These are phyloP conservation scores for Poliocrania exsul DNA, from an alignment of 2,797 vertebrate genomes.

Conservation along the genomic window DNA sequence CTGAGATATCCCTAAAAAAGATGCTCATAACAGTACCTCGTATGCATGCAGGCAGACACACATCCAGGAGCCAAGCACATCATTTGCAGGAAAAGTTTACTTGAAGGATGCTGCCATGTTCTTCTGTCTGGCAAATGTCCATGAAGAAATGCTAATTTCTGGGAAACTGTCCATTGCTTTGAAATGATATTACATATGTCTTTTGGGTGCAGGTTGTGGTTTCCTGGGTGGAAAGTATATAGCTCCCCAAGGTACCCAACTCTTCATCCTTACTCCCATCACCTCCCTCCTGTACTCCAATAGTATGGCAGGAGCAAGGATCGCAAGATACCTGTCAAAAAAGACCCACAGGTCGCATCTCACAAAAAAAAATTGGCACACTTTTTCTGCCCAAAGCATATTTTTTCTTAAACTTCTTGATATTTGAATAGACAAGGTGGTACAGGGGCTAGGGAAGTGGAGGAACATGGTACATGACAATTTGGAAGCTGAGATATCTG, in stretches of 20 bases:
- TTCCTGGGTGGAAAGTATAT: neutral
- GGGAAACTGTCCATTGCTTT: neutral
- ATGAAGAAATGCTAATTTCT: neutral
- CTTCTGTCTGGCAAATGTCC: neutral
- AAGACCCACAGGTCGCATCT: accelerated
- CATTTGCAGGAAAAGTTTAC: neutral
- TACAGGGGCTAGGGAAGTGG: neutral
- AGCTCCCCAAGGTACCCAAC: neutral
- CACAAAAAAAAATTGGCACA: neutral
- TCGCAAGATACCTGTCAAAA: accelerated
- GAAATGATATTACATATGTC: neutral
- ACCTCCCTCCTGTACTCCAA: neutral
- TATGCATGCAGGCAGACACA: accelerated
- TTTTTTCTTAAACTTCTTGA: neutral
- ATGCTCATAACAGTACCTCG: neutral
- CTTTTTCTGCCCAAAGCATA: neutral
- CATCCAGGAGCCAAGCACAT: neutral
- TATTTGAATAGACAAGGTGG: neutral
- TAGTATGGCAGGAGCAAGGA: neutral
- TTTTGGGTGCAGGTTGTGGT: neutral
- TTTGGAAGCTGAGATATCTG: neutral
- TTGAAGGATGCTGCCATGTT: neutral
- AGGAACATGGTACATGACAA: neutral
- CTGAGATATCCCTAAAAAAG: neutral
- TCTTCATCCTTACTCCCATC: accelerated